phyloP scores from a whole-genome alignment of 2,888 invertebrate species.

The Drosophila quinaria region DNA sequence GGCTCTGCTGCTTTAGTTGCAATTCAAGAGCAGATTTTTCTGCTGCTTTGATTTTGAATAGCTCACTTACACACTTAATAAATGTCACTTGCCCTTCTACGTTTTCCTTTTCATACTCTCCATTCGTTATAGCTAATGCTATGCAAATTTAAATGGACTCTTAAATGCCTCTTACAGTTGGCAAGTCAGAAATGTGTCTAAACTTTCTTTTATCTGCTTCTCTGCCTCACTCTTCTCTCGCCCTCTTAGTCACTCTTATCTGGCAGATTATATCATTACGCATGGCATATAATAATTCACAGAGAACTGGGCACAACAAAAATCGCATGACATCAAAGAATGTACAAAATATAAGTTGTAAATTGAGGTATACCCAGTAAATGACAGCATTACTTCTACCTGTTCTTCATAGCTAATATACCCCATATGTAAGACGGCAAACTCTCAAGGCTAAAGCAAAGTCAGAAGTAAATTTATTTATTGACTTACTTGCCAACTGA shows the following conservation, averaged over 20 bases:
- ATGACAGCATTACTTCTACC: background rate
- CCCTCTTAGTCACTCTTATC: background rate
- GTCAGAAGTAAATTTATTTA: conserved; percentile 72
- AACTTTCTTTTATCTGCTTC: conserved; percentile 53
- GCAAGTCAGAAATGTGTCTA: conserved; percentile 29
- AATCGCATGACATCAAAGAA: background rate
- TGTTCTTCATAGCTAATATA: background rate
- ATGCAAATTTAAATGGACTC: conserved; percentile 70
- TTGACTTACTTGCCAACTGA: conserved; percentile 68
- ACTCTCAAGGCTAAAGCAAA: conserved; percentile 27
- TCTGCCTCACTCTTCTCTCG: background rate
- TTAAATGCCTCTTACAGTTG: conserved; percentile 39
- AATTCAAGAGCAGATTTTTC: conserved; percentile 57
- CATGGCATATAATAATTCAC: conserved; percentile 53
- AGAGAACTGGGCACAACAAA: conserved; percentile 15
- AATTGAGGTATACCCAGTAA: conserved; percentile 16
- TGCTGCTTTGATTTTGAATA: conserved; percentile 75
- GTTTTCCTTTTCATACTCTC: no score
- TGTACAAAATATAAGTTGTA: background rate
- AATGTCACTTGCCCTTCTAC: conserved; percentile 46
- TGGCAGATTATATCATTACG: conserved; percentile 63
- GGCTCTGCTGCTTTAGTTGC: conserved; percentile 21
- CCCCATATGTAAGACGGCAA: background rate
- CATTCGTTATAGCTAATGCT: conserved; percentile 48
- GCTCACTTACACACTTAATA: conserved; percentile 74